Conservation (phyloP, 2,888 invertebrate genomes). For the Pyrgus malvae region DNA sequence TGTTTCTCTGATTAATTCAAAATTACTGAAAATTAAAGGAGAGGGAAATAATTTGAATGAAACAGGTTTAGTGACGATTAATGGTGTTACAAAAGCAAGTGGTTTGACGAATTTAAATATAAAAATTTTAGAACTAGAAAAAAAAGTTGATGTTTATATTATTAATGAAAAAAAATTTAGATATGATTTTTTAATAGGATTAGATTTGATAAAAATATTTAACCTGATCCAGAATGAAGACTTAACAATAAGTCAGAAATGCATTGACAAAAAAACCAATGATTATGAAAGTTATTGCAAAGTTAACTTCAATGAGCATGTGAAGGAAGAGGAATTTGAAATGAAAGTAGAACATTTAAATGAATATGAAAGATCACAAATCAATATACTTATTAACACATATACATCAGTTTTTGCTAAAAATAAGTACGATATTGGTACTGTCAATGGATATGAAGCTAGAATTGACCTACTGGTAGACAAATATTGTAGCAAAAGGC, state of each 20-base stretch:
- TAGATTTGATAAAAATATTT: conserved; percentile 33
- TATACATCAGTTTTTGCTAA: conserved; percentile 28
- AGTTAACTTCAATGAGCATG: conserved; percentile 26
- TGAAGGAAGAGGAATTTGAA: not conserved
- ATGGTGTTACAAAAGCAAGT: conserved; percentile 10
- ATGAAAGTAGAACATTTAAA: conserved; percentile 11
- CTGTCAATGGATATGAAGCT: conserved; percentile 32
- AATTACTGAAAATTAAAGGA: conserved; percentile 1
- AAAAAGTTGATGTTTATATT: conserved; percentile 30
- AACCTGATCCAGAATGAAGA: conserved; percentile 29
- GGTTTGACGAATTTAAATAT: conserved; percentile 28
- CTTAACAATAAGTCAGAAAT: conserved; percentile 27
- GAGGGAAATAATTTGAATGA: not conserved
- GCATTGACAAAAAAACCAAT: not conserved
- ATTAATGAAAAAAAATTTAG: conserved; percentile 35
- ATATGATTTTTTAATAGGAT: conserved; percentile 36
- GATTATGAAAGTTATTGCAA: not conserved
- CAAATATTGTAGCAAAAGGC: conserved; percentile 35
- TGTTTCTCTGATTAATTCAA: conserved; percentile 10
- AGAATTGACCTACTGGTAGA: conserved; percentile 33
- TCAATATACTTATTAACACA: conserved; percentile 1
- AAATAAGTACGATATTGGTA: conserved; percentile 32
- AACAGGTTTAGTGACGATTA: conserved; percentile 14
- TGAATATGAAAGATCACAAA: conserved; percentile 5
- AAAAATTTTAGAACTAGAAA: conserved; percentile 29